These are phyloP conservation scores for Myotis daubentonii DNA, from an alignment of 2,797 vertebrate genomes.

Conservation along the genomic window DNA sequence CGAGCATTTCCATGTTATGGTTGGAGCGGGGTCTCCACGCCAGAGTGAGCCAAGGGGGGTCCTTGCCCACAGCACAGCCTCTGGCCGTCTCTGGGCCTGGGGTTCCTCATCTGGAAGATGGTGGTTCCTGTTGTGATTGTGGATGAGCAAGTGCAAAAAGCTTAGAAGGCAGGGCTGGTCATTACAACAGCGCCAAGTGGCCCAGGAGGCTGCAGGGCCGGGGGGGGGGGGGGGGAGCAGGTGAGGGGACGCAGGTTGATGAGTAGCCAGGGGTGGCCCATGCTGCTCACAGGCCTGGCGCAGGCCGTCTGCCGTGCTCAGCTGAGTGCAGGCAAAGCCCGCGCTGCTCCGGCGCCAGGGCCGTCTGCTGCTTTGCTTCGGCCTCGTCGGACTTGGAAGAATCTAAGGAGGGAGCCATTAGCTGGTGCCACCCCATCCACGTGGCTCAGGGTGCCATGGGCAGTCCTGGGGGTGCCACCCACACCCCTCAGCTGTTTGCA, in stretches of 20 bases:
- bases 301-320: neutral
- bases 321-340: neutral
- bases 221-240: no score
- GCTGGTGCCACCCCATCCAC: neutral
- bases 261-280: neutral
- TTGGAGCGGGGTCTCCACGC: neutral
- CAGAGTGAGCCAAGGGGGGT: neutral
- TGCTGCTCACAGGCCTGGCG: neutral
- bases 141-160: neutral
- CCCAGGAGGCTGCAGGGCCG: neutral
- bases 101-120: neutral
- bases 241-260: neutral
- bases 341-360: accelerated
- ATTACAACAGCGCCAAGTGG: neutral
- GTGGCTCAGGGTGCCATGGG: neutral
- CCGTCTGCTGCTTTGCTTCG: neutral
- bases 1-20: neutral
- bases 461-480: neutral
- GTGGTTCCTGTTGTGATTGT: neutral
- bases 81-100: neutral
- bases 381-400: neutral
- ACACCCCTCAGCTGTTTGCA: neutral
- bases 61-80: neutral
- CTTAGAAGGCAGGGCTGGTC: neutral
- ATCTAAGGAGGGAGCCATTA: neutral